A percentile compares a stretch with the other conserved stretches of the same genome.
These are phyloP conservation scores for Buteo buteo DNA, from an alignment of 2,113 vertebrate genomes.

Conservation along the genomic window DNA sequence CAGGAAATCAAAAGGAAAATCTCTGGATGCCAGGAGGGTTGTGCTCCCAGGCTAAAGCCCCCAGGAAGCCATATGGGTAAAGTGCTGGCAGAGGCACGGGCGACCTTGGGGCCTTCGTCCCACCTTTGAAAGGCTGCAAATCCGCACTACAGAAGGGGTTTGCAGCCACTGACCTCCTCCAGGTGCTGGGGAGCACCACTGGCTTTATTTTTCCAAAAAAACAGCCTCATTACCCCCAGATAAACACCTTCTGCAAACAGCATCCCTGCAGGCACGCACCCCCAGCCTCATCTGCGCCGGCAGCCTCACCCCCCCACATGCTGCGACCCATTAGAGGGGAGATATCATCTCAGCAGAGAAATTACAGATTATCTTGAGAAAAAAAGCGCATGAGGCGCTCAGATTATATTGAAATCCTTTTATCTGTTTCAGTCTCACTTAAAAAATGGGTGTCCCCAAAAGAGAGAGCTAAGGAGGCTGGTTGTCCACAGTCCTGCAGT, in stretches of 20 bases:
- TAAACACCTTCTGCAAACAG: not conserved
- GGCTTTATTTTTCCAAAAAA: not conserved
- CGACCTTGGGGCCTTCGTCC: not conserved
- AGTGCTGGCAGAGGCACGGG: not conserved
- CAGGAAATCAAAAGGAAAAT: not conserved
- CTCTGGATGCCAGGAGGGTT: not conserved
- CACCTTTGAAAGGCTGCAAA: not conserved
- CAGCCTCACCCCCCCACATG: not conserved
- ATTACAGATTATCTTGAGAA: not conserved
- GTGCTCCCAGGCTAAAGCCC: not conserved
- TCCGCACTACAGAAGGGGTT: accelerated
- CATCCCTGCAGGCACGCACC: not conserved
- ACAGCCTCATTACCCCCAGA: accelerated
- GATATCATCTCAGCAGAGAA: not conserved
- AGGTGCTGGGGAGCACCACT: not conserved
- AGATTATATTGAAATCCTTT: not conserved
- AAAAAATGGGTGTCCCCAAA: not conserved
- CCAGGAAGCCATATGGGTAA: accelerated
- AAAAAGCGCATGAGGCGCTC: accelerated
- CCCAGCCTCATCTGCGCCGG: not conserved
- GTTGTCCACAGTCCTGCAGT: not conserved
- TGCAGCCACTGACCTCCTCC: not conserved
- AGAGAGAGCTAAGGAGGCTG: not conserved
- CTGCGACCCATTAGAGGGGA: accelerated
- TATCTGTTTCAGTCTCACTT: not conserved